Base-by-base conservation (phyloP, 1,140 invertebrate species). In the Drosophila bocqueti region DNA sequence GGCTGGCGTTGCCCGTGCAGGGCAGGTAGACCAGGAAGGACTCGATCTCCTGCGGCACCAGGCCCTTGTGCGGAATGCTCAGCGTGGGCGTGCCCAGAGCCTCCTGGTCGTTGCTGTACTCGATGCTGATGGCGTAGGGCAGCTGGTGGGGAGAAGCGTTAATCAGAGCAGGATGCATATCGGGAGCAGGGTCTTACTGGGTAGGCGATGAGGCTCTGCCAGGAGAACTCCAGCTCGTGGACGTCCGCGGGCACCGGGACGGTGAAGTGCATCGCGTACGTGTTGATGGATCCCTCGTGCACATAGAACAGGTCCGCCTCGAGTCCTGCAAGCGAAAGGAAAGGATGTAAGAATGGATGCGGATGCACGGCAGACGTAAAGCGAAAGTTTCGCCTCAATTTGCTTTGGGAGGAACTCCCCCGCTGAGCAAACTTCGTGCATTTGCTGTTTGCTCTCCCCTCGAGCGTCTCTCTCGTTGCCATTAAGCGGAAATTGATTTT, bases 251-350 rank as follows among this genome's bases (percentile, higher is more conserved):
- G 96, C 43, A 98, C 96, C 4, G 96, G 96, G 3, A 98, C 96
- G 46, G 96, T 95, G 93, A 98, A 99, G 85, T 96, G 96, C 93
- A 98, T 96, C 7, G 97, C 97, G 92, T 98, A 98, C 36, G 96
- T 96, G 93, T 98, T 98, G 83, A 98, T 96, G 58, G 97, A 96
- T 45, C 97, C 97, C 83, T 98, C 96, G 64, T 96, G 93, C 7
- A 98, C 97, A 93, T 98, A 86, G 93, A 96, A 97, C 85, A 98
- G 93, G 92, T 98, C 97, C 4, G 96, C 95, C 64, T 96, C 95
- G 71, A 98, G 94, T 72, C 97, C 97, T 98, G 62, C 24, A 66
- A 61, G 21, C 24, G 42, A 49, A 58, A 66, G 63, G 43, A 54
- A 18, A 18, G 18, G 26, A 7, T 38, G 29, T 40, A 38, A 29